Conservation (phyloP, 2,888 invertebrate genomes). For the Lycia hirtaria region DNA sequence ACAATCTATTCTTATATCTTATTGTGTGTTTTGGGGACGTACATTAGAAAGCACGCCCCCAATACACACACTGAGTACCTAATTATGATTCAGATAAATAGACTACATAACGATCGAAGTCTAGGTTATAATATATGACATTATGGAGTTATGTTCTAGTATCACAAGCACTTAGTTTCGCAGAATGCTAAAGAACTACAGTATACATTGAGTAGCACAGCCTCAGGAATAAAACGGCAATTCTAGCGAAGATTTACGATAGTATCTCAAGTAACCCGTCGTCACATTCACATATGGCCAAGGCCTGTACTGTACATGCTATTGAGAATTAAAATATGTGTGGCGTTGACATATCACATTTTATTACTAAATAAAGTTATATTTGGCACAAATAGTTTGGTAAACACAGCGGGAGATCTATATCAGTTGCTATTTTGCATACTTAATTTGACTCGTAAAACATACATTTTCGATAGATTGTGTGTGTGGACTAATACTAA, state of each 20-base stretch:
- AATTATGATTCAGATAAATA: too few relatives aligned
- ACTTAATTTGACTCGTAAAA: slow-evolving; percentile 12
- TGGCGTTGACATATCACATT: background rate
- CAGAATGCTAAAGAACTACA: background rate
- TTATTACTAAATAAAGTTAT: slow-evolving; percentile 7
- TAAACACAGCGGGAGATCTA: slow-evolving; percentile 5
- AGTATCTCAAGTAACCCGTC: background rate
- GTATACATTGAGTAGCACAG: background rate
- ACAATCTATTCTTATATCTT: too few relatives aligned
- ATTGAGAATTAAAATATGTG: background rate
- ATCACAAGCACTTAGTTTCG: background rate
- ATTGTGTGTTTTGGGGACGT: too few relatives aligned
- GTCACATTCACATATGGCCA: background rate
- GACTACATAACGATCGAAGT: too few relatives aligned
- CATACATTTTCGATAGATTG: background rate
- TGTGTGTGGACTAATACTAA: background rate
- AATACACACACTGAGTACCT: too few relatives aligned
- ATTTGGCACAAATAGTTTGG: slow-evolving; percentile 2
- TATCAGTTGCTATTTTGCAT: slow-evolving; percentile 2
- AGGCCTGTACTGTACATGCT: background rate
- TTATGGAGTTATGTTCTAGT: background rate
- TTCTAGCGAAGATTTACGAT: background rate
- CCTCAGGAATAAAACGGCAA: background rate
- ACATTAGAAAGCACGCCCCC: too few relatives aligned
- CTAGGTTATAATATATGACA: background rate